These are phyloP conservation scores for Helicoverpa assulta DNA, from an alignment of 2,888 invertebrate genomes.

Conservation along the genomic window DNA sequence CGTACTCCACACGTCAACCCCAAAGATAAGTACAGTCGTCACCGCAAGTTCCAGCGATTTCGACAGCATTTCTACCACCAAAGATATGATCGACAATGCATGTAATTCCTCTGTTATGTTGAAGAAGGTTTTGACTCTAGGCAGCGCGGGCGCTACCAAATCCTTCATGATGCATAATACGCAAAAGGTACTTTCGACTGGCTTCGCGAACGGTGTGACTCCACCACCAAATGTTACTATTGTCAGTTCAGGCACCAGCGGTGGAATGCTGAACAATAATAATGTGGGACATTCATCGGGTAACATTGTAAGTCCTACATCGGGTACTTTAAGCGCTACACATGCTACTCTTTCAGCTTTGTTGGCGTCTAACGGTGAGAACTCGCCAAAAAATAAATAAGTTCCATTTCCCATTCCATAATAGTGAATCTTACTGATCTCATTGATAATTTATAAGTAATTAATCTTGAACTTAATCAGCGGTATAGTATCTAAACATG, in stretches of 20 bases:
- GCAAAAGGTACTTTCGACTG: conserved; percentile 86
- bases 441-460: conserved; percentile 39
- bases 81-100: conserved; percentile 88
- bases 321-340: conserved; percentile 86
- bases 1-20: conserved; percentile 76
- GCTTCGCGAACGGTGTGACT: conserved; percentile 84
- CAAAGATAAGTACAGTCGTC: conserved; percentile 80
- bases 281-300: conserved; percentile 69
- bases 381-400: conserved; percentile 63
- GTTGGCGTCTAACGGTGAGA: conserved; percentile 75
- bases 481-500: conserved; percentile 8
- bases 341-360: conserved; percentile 87
- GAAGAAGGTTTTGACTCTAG: conserved; percentile 87
- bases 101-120: conserved; percentile 89
- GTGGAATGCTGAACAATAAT: conserved; percentile 75
- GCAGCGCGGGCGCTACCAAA: conserved; percentile 84
- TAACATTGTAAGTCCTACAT: conserved; percentile 78
- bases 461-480: conserved; percentile 16
- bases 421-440: conserved; percentile 52
- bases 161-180: conserved; percentile 89
- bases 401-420: conserved; percentile 51
- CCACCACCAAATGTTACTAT: conserved; percentile 87
- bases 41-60: conserved; percentile 78
- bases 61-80: conserved; percentile 85
- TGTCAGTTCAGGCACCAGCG: conserved; percentile 83